Evolutionary conservation across 2,888 invertebrate genomes (phyloP), one percentile per base, ranked within the genome.

Genomic region (Apoda limacodes): DNA sequence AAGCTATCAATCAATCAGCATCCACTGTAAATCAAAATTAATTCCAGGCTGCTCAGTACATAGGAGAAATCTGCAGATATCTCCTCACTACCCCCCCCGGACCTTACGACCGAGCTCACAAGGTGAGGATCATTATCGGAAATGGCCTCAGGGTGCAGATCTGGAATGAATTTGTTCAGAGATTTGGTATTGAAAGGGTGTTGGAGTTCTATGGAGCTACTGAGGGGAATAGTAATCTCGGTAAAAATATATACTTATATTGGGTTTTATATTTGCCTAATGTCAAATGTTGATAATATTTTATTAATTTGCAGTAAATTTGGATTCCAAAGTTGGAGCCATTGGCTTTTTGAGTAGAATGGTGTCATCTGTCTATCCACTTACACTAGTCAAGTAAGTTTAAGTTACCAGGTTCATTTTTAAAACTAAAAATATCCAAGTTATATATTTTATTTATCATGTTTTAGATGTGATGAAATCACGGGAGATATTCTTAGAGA

Each of bases 151-250:
- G 94, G 37, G 89, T 94, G 0, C 92, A 95, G 66, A 93, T 98
- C 42, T 98, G 98, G 98, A 74, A 85, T 30, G 85, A 89, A 50
- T 98, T 98, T 60, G 86, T 90, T 2, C 80, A 89, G 5, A 83
- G 85, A 13, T 85, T 86, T 55, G 82, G 85, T 14, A 85, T 94
- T 2, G 78, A 86, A 28, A 78, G 85, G 20, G 89, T 98, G 22
- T 87, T 89, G 28, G 98, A 98, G 70, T 88, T 98, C 55, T 98
- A 98, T 63, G 98, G 97, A 1, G 93, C 97, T 1, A 98, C 98
- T 0, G 98, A 98, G 65, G 97, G 98, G 38, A 98, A 97, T 59
- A 92, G 95, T 15, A 97, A 94, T 80, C 85, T 98, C 33, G 84
- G 90, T 89, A 67, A 71, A 69, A n/a, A n/a, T n/a, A n/a, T n/a